Evolutionary conservation across 2,113 vertebrate genomes (phyloP), one percentile per base, ranked within the genome.

Genomic region (Opisthocomus hoazin): DNA sequence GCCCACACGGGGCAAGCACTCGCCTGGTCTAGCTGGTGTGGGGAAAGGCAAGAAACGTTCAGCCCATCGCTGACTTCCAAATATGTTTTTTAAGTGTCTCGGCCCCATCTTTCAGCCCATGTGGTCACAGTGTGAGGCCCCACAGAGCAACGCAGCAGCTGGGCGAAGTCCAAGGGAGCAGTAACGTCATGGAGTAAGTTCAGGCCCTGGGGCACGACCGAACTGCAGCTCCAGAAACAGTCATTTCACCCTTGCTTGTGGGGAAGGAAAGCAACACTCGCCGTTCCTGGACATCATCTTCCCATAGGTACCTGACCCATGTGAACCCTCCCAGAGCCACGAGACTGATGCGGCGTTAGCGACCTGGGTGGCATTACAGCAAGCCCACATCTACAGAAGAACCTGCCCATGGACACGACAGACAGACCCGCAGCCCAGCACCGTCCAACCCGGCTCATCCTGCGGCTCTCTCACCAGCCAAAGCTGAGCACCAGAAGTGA

Each of bases 321-420:
- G 1, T 6, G 53, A 84, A 27, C 6, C 26, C 22, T 58, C 18
- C 11, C 73, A 45, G 34, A 66, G 51, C 24, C 70, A 68, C 30
- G 26, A 30, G 26, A 12, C 17, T 1, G 5, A 36, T 2, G 27
- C 0, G 6, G 39, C 2, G 1, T 4, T 29, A 29, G 46, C 48
- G 37, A 24, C n/a, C 14, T 20, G 58, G 22, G n/a, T 58, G 86
- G 20, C 30, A 37, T 17, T 48, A 10, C 23, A 57, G 41, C 15
- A n/a, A 65, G 14, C 6, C 51, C 37, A 2, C 16, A 21, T 5
- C 48, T 78, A 2, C 5, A 50, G 53, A 45, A 54, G n/a, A 17
- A 64, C 21, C 23, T 48, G 63, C 18, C 43, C 37, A 0, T 0
- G 51, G 74, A 16, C 2, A 2, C 2, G 54, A 50, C 34, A 27